Evolutionary conservation across 2,888 invertebrate genomes (phyloP).

Genomic region (Spodoptera exigua): DNA sequence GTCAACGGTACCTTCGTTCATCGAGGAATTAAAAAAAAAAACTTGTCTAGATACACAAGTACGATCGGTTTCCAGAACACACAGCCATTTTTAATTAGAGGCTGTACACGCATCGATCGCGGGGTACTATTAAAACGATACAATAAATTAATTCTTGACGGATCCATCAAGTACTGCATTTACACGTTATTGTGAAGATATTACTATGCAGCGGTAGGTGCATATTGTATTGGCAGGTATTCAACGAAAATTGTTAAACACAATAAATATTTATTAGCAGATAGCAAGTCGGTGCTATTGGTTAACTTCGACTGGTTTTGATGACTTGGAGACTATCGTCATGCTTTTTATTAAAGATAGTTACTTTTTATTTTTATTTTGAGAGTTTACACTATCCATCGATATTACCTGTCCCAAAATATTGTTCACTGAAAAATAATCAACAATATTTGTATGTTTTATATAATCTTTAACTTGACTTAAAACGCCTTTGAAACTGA

Average conservation of each 20-base stretch:
- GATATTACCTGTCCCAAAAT: too few relatives aligned
- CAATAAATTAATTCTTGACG: conserved; percentile 72
- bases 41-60: conserved; percentile 48
- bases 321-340: conserved; percentile 11
- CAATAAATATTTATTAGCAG: conserved; percentile 43
- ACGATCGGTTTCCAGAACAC: conserved; percentile 47
- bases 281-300: conserved; percentile 10
- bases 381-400: too few relatives aligned
- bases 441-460: too few relatives aligned
- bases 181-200: conserved; percentile 66
- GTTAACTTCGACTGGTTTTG: conserved; percentile 9
- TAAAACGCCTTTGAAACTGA: too few relatives aligned
- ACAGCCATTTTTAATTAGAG: conserved; percentile 60
- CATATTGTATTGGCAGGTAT: conserved; percentile 25
- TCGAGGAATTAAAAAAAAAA: conserved; percentile 47
- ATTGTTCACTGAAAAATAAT: too few relatives aligned
- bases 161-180: conserved; percentile 67
- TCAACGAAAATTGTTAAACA: conserved; percentile 40
- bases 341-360: conserved; percentile 21
- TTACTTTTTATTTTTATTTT: too few relatives aligned
- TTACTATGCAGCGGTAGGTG: conserved; percentile 43
- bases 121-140: conserved; percentile 62
- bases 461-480: too few relatives aligned
- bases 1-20: conserved; percentile 48
- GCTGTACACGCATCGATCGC: conserved; percentile 43